These are phyloP conservation scores for Zoroaster sp. DNA, from an alignment of 53 echinoderm and acorn worm genomes.

Conservation along the genomic window DNA sequence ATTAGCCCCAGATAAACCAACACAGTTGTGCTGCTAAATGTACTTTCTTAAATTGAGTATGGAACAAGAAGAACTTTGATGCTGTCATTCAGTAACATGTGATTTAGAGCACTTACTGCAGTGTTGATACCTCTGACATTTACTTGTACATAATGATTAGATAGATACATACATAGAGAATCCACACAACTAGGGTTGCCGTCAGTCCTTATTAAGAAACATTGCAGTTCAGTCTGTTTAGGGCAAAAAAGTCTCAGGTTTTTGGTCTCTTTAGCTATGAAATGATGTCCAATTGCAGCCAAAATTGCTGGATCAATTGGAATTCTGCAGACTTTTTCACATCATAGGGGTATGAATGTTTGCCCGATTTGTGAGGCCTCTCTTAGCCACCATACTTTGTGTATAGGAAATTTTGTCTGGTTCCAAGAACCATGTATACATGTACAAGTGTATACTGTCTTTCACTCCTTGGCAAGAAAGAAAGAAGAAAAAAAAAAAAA, in stretches of 20 bases:
- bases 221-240: background rate
- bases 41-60: background rate
- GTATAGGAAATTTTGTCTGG: too few species aligned
- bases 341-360: too few species aligned
- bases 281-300: too few species aligned
- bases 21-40: background rate
- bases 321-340: too few species aligned
- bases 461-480: too few species aligned
- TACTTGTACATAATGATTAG: background rate
- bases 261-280: too few species aligned
- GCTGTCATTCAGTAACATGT: slow-evolving; percentile 4
- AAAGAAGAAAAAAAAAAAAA: too few species aligned
- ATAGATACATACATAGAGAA: slow-evolving; percentile 5
- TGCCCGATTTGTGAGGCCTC: too few species aligned
- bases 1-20: background rate
- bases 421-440: too few species aligned
- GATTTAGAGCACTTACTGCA: slow-evolving; percentile 9
- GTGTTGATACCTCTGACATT: slow-evolving; percentile 39
- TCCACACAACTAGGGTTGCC: background rate
- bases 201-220: background rate
- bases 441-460: too few species aligned
- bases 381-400: too few species aligned
- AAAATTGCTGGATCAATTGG: too few species aligned
- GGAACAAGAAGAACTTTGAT: background rate
- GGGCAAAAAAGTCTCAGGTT: background rate